Evolutionary conservation across 2,888 invertebrate genomes (phyloP).

Genomic region (Pseudanteris insignis): DNA sequence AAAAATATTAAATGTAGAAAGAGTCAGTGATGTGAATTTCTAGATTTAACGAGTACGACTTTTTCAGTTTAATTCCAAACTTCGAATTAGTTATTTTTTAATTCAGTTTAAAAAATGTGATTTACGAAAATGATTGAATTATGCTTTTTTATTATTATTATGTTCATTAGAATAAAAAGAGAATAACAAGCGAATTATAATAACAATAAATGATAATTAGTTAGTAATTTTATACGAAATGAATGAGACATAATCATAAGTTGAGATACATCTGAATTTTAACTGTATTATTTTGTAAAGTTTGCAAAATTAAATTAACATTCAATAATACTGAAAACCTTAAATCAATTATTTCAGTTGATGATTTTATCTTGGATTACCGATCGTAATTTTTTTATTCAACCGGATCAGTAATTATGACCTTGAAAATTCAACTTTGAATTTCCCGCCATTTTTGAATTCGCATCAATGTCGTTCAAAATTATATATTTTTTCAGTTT

Average conservation of each 20-base stretch:
- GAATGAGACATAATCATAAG: constrained; percentile 11
- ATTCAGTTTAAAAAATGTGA: neutral
- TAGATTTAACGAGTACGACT: constrained; percentile 29
- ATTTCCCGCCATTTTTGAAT: neutral
- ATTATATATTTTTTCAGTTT: too few species aligned
- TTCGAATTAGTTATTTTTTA: constrained; percentile 31
- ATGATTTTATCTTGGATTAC: too few species aligned
- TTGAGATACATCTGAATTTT: constrained; percentile 19
- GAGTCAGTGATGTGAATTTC: constrained; percentile 22
- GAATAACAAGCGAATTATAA: too few species aligned
- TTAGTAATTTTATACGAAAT: constrained; percentile 6
- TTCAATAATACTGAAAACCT: neutral
- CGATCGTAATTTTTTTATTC: too few species aligned
- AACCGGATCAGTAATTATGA: too few species aligned
- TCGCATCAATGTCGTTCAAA: too few species aligned
- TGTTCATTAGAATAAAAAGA: too few species aligned
- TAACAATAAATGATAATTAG: neutral
- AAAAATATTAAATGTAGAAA: constrained; percentile 4
- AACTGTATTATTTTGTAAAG: constrained; percentile 2
- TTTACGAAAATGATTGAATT: too few species aligned
- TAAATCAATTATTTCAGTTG: too few species aligned
- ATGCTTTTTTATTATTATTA: too few species aligned
- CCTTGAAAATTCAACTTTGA: too few species aligned
- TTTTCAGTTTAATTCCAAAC: constrained; percentile 29
- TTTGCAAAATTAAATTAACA: neutral